Base-by-base conservation (phyloP, 2,113 vertebrate species). In the Lipophrys pholis region DNA sequence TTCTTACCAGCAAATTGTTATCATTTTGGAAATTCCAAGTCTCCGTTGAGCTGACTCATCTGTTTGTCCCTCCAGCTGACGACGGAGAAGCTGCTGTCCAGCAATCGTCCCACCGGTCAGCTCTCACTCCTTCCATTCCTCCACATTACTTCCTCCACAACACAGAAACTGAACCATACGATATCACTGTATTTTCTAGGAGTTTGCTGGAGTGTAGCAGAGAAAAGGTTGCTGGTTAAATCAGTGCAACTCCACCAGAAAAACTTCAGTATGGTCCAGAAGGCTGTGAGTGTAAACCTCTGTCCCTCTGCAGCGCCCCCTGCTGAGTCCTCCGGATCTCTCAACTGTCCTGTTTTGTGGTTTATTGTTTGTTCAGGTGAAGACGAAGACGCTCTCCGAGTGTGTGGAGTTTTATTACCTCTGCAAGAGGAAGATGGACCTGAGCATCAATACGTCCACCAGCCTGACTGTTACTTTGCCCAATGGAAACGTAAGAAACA, bases 381-480 rank as follows among this genome's bases (percentile, higher is more conserved):
- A 95, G 88, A 95, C 96, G 5, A 99, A 98, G 91, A 95, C 96
- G 0, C 88, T 97, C 67, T 89, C 96, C 67, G 95, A 99, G 53
- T 99, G 97, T 52, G 96, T 99, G 43, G 96, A 98, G 83, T 98
- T 96, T 87, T 98, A 98, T 88, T 99, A 99, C 50, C 96, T 95
- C 0, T 98, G 96, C 95, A 99, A 99, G 83, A 97, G 95, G 80
- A 95, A 95, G 21, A 84, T 96, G 87, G 94, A 88, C 42, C 75
- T 95, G 63, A 93, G 90, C 88, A 49, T 92, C 90, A 76, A 35
- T 71, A 58, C 59, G n/a, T 48, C 38, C 5, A 6, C 52, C 0
- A 38, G 48, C 5, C 62, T 83, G 66, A 83, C 77, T 30, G 14
- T 86, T 73, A 68, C 61, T 8, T 63, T 83, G 65, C 77, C 84